These are phyloP conservation scores for Xenopus petersii DNA, from an alignment of 2,797 vertebrate genomes.

Conservation along the genomic window DNA sequence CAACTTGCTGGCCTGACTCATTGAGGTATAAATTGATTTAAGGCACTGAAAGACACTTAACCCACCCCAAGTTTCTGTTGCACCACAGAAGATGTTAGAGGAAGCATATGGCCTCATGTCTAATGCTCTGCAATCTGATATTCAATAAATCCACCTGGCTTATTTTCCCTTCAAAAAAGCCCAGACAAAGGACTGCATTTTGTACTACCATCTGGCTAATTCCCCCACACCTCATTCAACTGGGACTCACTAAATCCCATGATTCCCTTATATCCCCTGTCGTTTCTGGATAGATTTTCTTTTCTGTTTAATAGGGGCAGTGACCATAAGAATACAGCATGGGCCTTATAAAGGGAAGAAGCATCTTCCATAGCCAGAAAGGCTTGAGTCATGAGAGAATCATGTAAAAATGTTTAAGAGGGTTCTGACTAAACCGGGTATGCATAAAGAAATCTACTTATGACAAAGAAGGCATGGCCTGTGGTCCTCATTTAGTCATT, in stretches of 20 bases:
- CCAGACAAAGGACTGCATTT: constrained; percentile 53
- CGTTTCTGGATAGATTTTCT: neutral
- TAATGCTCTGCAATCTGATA: constrained; percentile 38
- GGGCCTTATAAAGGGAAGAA: no score
- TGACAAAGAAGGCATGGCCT: no score
- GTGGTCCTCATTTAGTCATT: no score
- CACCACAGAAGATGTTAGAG: neutral
- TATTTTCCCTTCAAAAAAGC: constrained; percentile 42
- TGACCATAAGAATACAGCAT: neutral
- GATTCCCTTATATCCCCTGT: constrained; percentile 11
- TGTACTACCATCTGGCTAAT: constrained; percentile 50
- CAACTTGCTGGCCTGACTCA: neutral
- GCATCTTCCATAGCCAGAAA: no score
- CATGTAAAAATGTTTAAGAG: no score
- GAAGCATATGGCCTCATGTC: constrained; percentile 6
- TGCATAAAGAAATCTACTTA: no score
- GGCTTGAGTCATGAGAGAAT: no score
- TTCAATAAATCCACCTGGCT: constrained; percentile 58
- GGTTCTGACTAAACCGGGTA: no score
- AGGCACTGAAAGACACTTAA: neutral
- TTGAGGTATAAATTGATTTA: neutral
- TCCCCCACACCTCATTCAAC: constrained; percentile 45
- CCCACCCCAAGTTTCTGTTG: neutral
- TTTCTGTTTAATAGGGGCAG: no score
- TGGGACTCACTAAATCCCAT: constrained; percentile 1